Evolutionary conservation across 1,140 invertebrate species (phyloP).

Genomic region (Saccostrea echinata): DNA sequence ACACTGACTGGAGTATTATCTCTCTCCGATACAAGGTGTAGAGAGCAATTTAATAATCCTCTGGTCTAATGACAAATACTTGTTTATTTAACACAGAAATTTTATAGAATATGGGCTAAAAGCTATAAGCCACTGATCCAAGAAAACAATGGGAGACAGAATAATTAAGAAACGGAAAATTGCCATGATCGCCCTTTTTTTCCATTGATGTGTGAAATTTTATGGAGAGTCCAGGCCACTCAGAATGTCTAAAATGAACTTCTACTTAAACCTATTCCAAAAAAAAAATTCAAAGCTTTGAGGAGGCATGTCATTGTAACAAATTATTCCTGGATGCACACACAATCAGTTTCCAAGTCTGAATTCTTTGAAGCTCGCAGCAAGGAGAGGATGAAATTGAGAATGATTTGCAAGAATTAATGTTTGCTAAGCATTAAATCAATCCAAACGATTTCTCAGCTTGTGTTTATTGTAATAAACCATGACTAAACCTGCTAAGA

Average conservation of each 20-base stretch:
- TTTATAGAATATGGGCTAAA: too few relatives aligned
- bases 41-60: neutral
- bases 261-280: neutral
- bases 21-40: neutral
- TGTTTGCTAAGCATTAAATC: conserved; percentile 34
- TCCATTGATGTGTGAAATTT: conserved; percentile 6
- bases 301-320: neutral
- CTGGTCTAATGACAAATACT: neutral
- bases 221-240: neutral
- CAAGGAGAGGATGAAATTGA: neutral
- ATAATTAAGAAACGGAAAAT: conserved; percentile 16
- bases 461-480: conserved; percentile 34
- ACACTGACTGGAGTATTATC: neutral
- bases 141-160: neutral
- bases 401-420: conserved; percentile 32
- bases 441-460: conserved; percentile 30
- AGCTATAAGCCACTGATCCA: neutral
- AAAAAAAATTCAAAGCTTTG: neutral
- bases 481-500: conserved; percentile 34
- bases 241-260: neutral
- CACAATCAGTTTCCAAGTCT: neutral
- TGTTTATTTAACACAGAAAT: neutral
- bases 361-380: conserved; percentile 28
- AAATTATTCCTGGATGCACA: neutral
- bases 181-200: neutral